phyloP scores from a whole-genome alignment of 2,797 vertebrate genomes.

The Sebastes baramenuke region DNA sequence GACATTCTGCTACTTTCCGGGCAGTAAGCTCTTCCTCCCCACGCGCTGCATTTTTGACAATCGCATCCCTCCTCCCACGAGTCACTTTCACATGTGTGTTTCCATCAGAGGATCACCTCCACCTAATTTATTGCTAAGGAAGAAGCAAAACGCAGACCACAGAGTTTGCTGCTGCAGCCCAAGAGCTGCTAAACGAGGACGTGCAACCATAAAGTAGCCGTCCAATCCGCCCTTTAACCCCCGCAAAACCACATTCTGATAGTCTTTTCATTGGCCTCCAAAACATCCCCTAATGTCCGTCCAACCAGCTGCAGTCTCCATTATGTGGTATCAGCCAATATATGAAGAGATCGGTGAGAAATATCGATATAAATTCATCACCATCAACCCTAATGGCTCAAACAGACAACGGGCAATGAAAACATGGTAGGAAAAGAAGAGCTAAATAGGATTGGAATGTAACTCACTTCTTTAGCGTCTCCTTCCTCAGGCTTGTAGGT shows the following conservation, averaged over 20 bases:
- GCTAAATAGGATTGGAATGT: background rate
- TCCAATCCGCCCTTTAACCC: constrained; percentile 43
- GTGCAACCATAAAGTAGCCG: constrained; percentile 54
- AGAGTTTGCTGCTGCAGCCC: constrained; percentile 42
- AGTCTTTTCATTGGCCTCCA: constrained; percentile 38
- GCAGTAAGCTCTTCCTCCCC: constrained; percentile 26
- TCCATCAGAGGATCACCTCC: constrained; percentile 58
- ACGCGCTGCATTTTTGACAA: constrained; percentile 24
- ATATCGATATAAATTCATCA: constrained; percentile 57
- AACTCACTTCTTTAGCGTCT: constrained; percentile 89
- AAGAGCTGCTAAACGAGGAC: constrained; percentile 50
- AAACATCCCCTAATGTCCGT: constrained; percentile 38
- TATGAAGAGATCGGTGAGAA: constrained; percentile 50
- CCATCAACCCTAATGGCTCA: constrained; percentile 49
- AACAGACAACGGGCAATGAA: constrained; percentile 51
- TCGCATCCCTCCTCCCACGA: constrained; percentile 21
- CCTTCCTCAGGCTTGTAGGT: constrained; percentile 89
- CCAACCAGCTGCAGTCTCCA: constrained; percentile 64
- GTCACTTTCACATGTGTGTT: constrained; percentile 62
- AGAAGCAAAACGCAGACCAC: constrained; percentile 49
- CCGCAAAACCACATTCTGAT: constrained; percentile 43
- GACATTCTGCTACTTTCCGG: constrained; percentile 46
- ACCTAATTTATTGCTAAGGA: constrained; percentile 75
- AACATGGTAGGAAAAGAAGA: background rate
- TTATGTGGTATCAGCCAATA: constrained; percentile 45